These are phyloP conservation scores for Criorhina ranunculi DNA, from an alignment of 2,888 invertebrate species.

Conservation along the genomic window DNA sequence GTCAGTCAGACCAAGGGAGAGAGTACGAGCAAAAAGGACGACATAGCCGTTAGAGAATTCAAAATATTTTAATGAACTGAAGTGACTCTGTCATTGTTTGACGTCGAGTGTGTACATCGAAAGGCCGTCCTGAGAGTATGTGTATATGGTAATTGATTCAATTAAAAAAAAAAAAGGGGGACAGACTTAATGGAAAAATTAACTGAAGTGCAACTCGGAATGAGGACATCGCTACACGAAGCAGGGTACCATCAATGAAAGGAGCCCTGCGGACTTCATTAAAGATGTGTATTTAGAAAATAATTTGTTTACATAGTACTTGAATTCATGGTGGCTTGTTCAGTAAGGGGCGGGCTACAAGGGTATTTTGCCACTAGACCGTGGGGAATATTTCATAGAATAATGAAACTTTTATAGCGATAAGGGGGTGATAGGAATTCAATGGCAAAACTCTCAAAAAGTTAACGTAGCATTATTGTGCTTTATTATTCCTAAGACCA, in stretches of 20 bases:
- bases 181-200: constrained; percentile 75
- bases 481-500: constrained; percentile 33
- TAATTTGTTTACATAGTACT: constrained; percentile 75
- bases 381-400: constrained; percentile 15
- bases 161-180: constrained; percentile 71
- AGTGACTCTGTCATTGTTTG: constrained; percentile 74
- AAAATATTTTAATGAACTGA: constrained; percentile 77
- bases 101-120: constrained; percentile 66
- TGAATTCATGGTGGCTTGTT: constrained; percentile 52
- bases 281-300: constrained; percentile 72
- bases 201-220: constrained; percentile 71
- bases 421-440: constrained; percentile 19
- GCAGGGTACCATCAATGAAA: constrained; percentile 39
- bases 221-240: constrained; percentile 38
- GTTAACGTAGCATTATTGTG: constrained; percentile 34
- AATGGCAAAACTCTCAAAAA: constrained; percentile 26
- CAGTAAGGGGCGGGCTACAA: constrained; percentile 29
- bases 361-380: constrained; percentile 29
- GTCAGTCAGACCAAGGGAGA: constrained; percentile 24
- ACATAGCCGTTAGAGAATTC: constrained; percentile 62
- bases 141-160: constrained; percentile 68
- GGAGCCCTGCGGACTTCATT: constrained; percentile 69
- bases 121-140: constrained; percentile 40
- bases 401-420: constrained; percentile 20
- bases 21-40: constrained; percentile 47